Base-by-base conservation (phyloP, 2,797 vertebrate species). In the Microchirus variegatus region DNA sequence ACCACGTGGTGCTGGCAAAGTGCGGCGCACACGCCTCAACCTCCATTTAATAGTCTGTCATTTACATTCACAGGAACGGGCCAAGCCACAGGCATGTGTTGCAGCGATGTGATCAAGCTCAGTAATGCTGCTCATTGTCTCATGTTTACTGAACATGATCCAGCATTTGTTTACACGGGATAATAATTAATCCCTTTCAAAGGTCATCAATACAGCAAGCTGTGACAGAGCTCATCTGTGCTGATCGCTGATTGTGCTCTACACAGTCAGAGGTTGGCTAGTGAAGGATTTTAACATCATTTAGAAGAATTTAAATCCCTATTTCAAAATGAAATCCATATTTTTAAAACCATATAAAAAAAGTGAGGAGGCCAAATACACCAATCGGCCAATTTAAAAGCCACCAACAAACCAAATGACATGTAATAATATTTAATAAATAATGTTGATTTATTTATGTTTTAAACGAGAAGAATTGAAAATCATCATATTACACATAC, bases 31-130 rank as follows among this genome's bases (percentile, higher is more conserved):
- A 75, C 49, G 64, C 64, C 67, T 80, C 77, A 72, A 67, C 64
- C 59, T 65, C 69, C 58, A 47, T 79, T 78, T 85, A 82, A 83
- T 75, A 75, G 71, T 76, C 69, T 64, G 77, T 82, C 73, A 80
- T 87, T 85, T 70, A 70, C 70, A 73, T 81, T 75, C 72, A 73
- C 15, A 15, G 36, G 43, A 55, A 73, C 8, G 38, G 45, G 46
- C 49, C 44, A 10, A 60, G 68, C 74, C 75, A 71, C 83, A 75
- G 75, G 60, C 71, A 55, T 38, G 0, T 15, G 53, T 16, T 47
- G 41, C 58, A 19, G n/a, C 7, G 60, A 55, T 54, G 56, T 37
- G 47, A 58, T 42, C 58, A 72, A 82, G 69, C 76, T 86, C 83
- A 80, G 26, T 49, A 54, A 69, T 41, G 65, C 59, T 35, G 57